Percentiles rank a stretch among this genome's conserved stretches.
Conservation (phyloP, 1,140 invertebrate species). For the Colletes gigas region DNA sequence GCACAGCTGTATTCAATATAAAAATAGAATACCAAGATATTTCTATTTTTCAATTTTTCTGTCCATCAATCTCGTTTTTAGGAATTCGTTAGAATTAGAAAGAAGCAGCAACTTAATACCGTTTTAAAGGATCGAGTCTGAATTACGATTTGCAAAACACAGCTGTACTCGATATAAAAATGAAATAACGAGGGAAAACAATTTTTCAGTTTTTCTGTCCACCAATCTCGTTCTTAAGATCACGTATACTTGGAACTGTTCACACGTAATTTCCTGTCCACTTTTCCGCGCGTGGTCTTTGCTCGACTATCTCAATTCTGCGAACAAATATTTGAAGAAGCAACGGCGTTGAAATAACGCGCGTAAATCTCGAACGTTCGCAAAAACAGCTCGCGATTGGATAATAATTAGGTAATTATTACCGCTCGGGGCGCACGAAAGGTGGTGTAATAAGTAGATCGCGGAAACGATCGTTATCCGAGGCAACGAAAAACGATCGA, state of each 20-base stretch:
- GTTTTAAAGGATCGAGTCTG: too few species aligned
- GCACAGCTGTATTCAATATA: too few species aligned
- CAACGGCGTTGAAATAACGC: too few species aligned
- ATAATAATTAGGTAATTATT: slow-evolving; percentile 50
- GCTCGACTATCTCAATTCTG: not conserved
- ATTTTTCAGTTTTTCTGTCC: not conserved
- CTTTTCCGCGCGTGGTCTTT: not conserved
- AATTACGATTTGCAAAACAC: too few species aligned
- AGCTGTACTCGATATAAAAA: too few species aligned
- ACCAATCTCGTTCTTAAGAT: not conserved
- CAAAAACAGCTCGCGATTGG: not conserved
- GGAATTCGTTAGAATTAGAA: too few species aligned
- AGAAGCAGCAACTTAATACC: too few species aligned
- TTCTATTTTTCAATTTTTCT: not conserved
- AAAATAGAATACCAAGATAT: too few species aligned
- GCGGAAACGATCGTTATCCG: slow-evolving; percentile 46
- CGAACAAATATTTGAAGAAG: not conserved
- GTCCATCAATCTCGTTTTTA: not conserved
- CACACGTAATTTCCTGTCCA: not conserved
- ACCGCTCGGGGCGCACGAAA: not conserved
- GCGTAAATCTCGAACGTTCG: not conserved
- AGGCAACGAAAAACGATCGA: slow-evolving; percentile 42
- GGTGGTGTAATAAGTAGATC: slow-evolving; percentile 49
- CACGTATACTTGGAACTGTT: too few species aligned
- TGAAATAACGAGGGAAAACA: too few species aligned